Base-by-base conservation (phyloP, 2,113 vertebrate species). In the Eleginops maclovinus region DNA sequence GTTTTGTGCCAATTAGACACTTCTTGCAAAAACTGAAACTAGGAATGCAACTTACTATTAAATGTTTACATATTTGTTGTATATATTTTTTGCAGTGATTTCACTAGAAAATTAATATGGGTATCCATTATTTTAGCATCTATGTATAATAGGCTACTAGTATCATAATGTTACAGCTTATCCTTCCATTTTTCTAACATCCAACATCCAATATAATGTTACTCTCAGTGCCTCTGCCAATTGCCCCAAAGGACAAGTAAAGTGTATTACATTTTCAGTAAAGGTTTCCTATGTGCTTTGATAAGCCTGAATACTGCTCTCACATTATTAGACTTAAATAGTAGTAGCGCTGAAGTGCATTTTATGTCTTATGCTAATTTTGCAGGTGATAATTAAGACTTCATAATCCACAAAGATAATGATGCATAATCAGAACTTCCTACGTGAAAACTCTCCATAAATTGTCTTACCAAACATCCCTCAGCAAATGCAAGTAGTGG, bases 391-490 rank as follows among this genome's bases (percentile, higher is more conserved):
- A 36, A 12, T 51, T 26, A 16, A 21, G 46, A 56, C n/a, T 17
- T 68, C 17, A 26, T 53, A 51, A 40, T 3, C n/a, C 50, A 17
- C 24, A 50, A 41, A 19, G 9, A 76, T 47, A 44, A 26, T 9
- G 40, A 7, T 44, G 73, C 41, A 19, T 17, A 22, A 60, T 58
- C 44, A 19, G 36, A 47, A 46, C 3, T 71, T 61, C 10, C 56
- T 16, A 24, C 4, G 6, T 56, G 19, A 11, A 64, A 68, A 79
- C 11, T 31, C 15, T 51, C 56, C 50, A 41, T 54, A 50, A 22
- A 68, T 15, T 21, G 55, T 74, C 75, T 58, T 53, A 65, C 65
- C 69, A 44, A 59, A 13, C 50, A 71, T 49, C 15, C 51, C 28
- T 58, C 2, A 64, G 17, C 1, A 51, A 53, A 28, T 47, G 50